Evolutionary conservation across 2,888 invertebrate species (phyloP).

Genomic region (Mimachlamys varia): DNA sequence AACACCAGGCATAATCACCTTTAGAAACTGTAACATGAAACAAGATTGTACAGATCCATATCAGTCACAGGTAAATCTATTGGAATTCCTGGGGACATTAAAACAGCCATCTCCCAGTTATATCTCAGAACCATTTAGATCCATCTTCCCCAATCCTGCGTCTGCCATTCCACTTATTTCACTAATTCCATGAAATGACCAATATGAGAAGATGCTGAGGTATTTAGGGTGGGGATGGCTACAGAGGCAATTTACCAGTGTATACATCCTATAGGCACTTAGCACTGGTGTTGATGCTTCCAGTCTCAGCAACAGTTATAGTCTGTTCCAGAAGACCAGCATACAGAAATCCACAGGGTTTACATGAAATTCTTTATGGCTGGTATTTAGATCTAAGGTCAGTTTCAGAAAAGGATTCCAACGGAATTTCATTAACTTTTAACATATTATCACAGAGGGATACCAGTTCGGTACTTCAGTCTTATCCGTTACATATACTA

Average conservation of each 20-base stretch:
- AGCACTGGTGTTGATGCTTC: neutral
- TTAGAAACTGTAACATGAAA: neutral
- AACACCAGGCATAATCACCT: neutral
- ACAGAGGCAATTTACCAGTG: constrained; percentile 16
- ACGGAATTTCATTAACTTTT: neutral
- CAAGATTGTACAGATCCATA: neutral
- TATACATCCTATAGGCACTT: constrained; percentile 14
- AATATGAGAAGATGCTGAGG: neutral
- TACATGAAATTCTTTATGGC: neutral
- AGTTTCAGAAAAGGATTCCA: constrained; percentile 15
- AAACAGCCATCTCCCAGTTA: neutral
- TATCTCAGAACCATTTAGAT: neutral
- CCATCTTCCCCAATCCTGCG: neutral
- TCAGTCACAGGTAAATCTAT: neutral
- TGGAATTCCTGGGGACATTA: neutral
- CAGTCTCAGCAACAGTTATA: constrained; percentile 24
- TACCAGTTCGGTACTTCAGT: neutral
- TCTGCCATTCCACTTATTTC: neutral
- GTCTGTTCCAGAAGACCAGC: neutral
- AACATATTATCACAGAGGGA: constrained; percentile 34
- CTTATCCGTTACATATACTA: neutral
- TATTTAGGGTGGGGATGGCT: neutral
- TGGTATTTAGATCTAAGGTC: neutral
- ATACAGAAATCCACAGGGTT: neutral
- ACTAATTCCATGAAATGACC: constrained; percentile 3